Evolutionary conservation across 30 jellyfish, hydroid and myxozoan species (phyloP), one percentile per base, ranked within the genome.

Genomic region (Cassiopea xamachana): DNA sequence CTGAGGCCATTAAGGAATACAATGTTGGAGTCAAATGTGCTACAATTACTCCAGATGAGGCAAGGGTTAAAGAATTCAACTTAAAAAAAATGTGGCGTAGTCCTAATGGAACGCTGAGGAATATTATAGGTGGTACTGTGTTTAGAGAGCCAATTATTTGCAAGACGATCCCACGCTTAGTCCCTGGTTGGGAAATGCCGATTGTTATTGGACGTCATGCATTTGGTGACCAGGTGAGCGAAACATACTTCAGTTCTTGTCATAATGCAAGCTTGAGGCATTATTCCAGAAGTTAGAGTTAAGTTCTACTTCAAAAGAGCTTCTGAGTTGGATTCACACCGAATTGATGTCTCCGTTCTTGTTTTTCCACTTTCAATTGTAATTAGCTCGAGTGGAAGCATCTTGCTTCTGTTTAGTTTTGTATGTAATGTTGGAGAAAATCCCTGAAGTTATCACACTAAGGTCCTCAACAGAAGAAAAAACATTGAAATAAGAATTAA

Each of bases 1-100:
- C 99, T 1, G 97, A 93, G 60, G 99, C 99, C 1, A 97, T 97
- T 69, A 86, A 94, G 79, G 85, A 86, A 61, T 93, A 93, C 77
- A 90, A 97, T 59, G 99, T 97, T 77, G 99, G 99, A 15, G 87
- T 97, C 51, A 97, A 97, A 91, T 97, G 99, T 88, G 99, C 99
- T 12, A 97, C 99, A 46, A 97, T 97, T 84, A 97, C 99, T 43
- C 99, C 99, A 2, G 99, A 97, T 74, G 99, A 97, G 79, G 98
- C 94, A 44, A 92, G 99, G 18, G 98, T 97, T 58, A 92, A 90
- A 62, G 99, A 97, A 88, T 97, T 97, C 94, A 93, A 93, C 17
- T 81, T 97, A 86, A 97, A 93, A 73, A 80, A 93, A 74, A 97
- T 97, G 99, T 97, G 99, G 99, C 92, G 91, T 73, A 92, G 98